Evolutionary conservation across 2,888 invertebrate species (phyloP).

Genomic region (Gerris lacustris): DNA sequence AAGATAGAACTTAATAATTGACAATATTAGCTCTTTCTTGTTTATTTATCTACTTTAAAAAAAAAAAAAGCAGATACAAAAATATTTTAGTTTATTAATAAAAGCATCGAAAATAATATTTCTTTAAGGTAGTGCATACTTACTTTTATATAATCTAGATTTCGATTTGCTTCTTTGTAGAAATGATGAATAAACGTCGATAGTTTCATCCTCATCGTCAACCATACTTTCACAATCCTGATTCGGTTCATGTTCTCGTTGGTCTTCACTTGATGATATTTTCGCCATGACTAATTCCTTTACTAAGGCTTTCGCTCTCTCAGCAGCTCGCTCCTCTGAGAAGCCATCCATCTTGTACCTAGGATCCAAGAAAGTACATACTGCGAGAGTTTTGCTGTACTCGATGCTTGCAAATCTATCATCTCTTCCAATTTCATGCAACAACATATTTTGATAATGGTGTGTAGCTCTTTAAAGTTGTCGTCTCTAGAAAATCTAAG

Average conservation of each 20-base stretch:
- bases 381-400: slow-evolving; percentile 20
- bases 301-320: slow-evolving; percentile 10
- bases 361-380: slow-evolving; percentile 22
- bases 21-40: too few species aligned
- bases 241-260: neutral
- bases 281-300: slow-evolving; percentile 12
- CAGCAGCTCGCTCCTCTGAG: slow-evolving; percentile 8
- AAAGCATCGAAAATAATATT: too few species aligned
- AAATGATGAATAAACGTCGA: slow-evolving; percentile 10
- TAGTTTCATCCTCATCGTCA: neutral
- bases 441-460: slow-evolving; percentile 18
- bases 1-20: too few species aligned
- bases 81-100: too few species aligned
- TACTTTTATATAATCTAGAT: slow-evolving; percentile 15
- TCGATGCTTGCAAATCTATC: slow-evolving; percentile 16
- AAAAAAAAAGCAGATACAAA: too few species aligned
- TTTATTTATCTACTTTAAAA: too few species aligned
- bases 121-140: neutral
- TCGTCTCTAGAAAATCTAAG: too few species aligned
- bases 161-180: slow-evolving; percentile 8
- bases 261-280: neutral
- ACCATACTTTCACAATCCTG: neutral
- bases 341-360: slow-evolving; percentile 21
- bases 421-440: slow-evolving; percentile 12
- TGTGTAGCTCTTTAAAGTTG: slow-evolving; percentile 20